Evolutionary conservation across 2,888 invertebrate genomes (phyloP).

Genomic region (Arctia plantaginis): DNA sequence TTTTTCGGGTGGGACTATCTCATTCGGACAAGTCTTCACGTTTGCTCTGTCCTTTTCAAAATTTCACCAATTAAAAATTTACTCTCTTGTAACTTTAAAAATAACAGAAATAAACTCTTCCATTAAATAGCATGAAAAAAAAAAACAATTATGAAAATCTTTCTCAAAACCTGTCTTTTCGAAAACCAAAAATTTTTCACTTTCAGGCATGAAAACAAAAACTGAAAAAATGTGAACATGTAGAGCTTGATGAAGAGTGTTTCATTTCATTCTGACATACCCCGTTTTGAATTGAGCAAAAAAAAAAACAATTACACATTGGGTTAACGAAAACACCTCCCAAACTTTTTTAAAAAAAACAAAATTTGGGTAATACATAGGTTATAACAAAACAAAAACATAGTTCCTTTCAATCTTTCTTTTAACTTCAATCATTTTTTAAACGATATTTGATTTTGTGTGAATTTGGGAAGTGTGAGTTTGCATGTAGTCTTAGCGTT

Average conservation of each 20-base stretch:
- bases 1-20: background rate
- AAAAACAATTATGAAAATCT: background rate
- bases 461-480: no score
- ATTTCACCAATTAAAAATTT: background rate
- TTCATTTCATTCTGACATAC: slow-evolving; percentile 25
- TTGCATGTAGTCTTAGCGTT: no score
- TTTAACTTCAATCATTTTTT: no score
- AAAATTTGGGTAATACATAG: no score
- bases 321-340: background rate
- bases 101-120: background rate
- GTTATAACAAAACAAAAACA: background rate
- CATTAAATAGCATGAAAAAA: background rate
- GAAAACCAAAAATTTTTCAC: background rate
- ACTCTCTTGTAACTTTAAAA: background rate
- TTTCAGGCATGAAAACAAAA: slow-evolving; percentile 8
- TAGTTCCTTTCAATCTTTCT: no score
- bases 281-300: slow-evolving; percentile 10
- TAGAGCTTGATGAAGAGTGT: slow-evolving; percentile 33
- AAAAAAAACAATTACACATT: slow-evolving; percentile 12
- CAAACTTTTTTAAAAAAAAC: background rate
- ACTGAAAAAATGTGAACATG: slow-evolving; percentile 10
- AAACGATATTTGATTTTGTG: no score
- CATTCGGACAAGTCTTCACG: background rate
- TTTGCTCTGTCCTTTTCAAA: background rate
- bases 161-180: background rate